Percentiles rank a stretch among this genome's conserved stretches.
These are phyloP conservation scores for Cantharis lateralis DNA, from an alignment of 2,888 invertebrate genomes.

Conservation along the genomic window DNA sequence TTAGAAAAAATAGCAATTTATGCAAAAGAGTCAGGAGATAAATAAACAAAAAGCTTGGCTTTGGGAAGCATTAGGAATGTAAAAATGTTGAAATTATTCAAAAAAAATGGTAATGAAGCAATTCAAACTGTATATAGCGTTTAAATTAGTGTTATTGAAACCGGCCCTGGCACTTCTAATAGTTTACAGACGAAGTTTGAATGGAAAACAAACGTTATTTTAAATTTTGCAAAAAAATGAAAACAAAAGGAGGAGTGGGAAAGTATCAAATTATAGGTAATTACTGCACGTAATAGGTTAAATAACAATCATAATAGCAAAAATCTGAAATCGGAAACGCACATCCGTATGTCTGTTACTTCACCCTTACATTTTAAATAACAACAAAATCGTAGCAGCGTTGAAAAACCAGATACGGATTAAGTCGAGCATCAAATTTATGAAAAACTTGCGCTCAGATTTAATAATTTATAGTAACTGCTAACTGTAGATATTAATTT, in stretches of 20 bases:
- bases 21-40: not conserved
- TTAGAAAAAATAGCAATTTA: not conserved
- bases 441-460: not conserved
- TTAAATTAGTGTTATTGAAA: not conserved
- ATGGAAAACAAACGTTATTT: not conserved
- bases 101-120: not conserved
- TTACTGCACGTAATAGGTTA: not conserved
- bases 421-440: constrained; percentile 12
- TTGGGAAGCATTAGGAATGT: not conserved
- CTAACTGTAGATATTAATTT: not conserved
- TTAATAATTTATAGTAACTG: not conserved
- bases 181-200: not conserved
- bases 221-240: not conserved
- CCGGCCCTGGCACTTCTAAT: not conserved
- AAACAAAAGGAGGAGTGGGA: not conserved
- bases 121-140: not conserved
- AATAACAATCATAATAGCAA: not conserved
- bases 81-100: not conserved
- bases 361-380: constrained; percentile 1
- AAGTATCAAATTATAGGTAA: not conserved
- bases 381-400: constrained; percentile 12
- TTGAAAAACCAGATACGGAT: constrained; percentile 16
- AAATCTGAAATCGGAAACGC: constrained; percentile 13
- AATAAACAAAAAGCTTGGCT: not conserved
- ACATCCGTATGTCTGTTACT: constrained; percentile 17